Evolutionary conservation across 2,888 invertebrate species (phyloP), one percentile per base, ranked within the genome.

Genomic region (Reticulitermes lucifugus): DNA sequence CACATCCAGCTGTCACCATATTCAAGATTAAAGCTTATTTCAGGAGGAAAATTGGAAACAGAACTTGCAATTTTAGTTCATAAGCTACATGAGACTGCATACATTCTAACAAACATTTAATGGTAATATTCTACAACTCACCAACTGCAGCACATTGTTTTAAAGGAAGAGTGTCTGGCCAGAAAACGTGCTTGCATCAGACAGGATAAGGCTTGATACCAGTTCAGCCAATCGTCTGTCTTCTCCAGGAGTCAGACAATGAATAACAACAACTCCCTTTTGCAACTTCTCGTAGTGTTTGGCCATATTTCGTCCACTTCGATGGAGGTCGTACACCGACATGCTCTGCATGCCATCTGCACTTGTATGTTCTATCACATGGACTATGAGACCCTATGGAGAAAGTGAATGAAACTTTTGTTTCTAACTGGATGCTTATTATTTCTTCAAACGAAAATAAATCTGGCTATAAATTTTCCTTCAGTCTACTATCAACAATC

Each of bases 151-250:
- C 60, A 35, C 6, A 14, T 35, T 10, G n/a, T 2, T 81, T 88
- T 87, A 89, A 43, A 89, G 77, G 81, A 89, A 88, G 14, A 89
- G 86, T 12, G 88, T 89, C 81, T 89, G 89, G 10, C 89, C 89
- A n/a, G 89, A 88, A 83, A 89, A 89, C 35, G 87, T 86, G 9
- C 85, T 80, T 7, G 88, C 87, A 83, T 88, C 88, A 4, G 88
- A 87, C 12, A 87, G 86, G 51, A 89, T 86, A 22, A 89, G 86
- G 46, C 87, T 86, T 12, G 87, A 83, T 7, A 89, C 86, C 25
- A 89, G 88, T 29, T 87, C 86, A n/a, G 88, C 86, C 22, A 89
- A 87, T n/a, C 86, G 86, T 25, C 85, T 80, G 21, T 88, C 87
- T 75, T 88, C 88, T 14, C 87, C 88, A 9, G 87, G 86, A 60